A percentile compares a stretch with the other conserved stretches of the same genome.
phyloP scores from a whole-genome alignment of 2,888 invertebrate species.

The Argyresthia albistria region DNA sequence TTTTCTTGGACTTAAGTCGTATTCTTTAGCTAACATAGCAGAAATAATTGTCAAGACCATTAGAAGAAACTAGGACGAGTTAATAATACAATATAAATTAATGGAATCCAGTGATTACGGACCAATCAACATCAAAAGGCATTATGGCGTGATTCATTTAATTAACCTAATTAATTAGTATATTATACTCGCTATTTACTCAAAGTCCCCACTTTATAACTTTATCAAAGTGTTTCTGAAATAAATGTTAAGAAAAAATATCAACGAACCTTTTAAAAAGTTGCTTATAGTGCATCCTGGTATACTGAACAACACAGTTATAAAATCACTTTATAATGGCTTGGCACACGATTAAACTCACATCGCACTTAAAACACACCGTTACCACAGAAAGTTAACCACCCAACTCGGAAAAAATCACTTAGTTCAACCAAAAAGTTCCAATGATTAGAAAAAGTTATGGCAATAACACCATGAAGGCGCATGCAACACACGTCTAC shows the following conservation, averaged over 20 bases:
- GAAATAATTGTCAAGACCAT: background rate
- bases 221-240: background rate
- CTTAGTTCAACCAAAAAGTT: slow-evolving; percentile 7
- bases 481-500: slow-evolving; percentile 26
- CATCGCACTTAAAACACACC: background rate
- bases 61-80: background rate
- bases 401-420: slow-evolving; percentile 11
- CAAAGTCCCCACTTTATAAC: no score
- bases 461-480: background rate
- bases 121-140: background rate
- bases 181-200: no score
- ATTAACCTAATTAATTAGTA: background rate
- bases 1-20: no score
- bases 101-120: background rate
- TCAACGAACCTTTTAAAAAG: slow-evolving; percentile 51
- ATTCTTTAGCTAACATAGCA: no score
- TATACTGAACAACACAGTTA: slow-evolving; percentile 16
- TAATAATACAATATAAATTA: background rate
- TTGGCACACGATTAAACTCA: background rate
- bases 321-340: slow-evolving; percentile 25
- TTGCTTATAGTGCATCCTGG: slow-evolving; percentile 64
- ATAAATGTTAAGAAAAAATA: background rate
- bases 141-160: background rate
- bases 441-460: background rate
- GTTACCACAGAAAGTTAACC: background rate